A percentile compares a stretch with the other conserved stretches of the same genome.
phyloP scores from a whole-genome alignment of 2,797 vertebrate genomes.

The Gambusia yucatana region DNA sequence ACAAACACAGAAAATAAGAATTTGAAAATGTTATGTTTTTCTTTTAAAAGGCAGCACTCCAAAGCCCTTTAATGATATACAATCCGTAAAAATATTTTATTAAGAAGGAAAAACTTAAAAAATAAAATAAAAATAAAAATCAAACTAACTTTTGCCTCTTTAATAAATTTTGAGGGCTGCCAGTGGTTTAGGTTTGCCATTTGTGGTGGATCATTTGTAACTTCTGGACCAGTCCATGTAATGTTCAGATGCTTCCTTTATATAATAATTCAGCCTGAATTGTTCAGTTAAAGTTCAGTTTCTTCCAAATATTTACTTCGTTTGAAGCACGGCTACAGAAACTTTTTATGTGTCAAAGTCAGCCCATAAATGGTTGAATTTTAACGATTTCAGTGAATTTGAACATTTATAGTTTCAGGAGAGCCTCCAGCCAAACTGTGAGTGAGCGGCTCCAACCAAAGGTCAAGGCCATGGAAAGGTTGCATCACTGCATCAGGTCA shows the following conservation, averaged over 20 bases:
- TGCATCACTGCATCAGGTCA: slow-evolving; percentile 52
- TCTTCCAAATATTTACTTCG: not conserved
- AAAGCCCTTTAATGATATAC: not conserved
- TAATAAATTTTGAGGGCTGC: not conserved
- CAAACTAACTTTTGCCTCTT: not conserved
- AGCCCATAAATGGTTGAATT: not conserved
- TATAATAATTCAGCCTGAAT: not conserved
- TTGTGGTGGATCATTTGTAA: not conserved
- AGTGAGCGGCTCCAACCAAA: slow-evolving; percentile 40
- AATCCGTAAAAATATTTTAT: not conserved
- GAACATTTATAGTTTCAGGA: not conserved
- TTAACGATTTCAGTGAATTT: not conserved
- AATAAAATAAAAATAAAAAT: not conserved
- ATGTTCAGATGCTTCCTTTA: not conserved
- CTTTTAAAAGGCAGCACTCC: not conserved
- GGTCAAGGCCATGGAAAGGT: slow-evolving; percentile 73
- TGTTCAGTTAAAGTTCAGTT: not conserved
- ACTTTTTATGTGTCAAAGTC: not conserved
- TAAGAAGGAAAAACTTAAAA: not conserved
- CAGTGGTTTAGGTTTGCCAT: not conserved
- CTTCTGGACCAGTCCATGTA: not conserved
- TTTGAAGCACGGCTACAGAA: not conserved
- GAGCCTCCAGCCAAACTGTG: slow-evolving; percentile 15
- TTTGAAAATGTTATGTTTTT: not conserved
- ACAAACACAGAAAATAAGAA: not conserved